Evolutionary conservation across 1,140 invertebrate genomes (phyloP).

Genomic region (Coboldia fuscipes): DNA sequence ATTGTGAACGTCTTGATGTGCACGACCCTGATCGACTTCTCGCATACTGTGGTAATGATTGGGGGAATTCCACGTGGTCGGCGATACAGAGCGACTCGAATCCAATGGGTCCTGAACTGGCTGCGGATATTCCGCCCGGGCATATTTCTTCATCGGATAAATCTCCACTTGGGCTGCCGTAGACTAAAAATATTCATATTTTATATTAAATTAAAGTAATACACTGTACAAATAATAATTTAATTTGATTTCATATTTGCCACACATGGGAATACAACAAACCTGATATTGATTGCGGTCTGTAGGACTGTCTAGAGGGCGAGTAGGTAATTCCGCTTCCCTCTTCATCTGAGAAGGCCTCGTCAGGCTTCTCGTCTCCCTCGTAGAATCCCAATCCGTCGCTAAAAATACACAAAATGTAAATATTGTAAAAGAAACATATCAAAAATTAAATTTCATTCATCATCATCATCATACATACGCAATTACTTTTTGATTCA

Average conservation of each 20-base stretch:
- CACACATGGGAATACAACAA: constrained; percentile 3
- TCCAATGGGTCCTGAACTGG: constrained; percentile 17
- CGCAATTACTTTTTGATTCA: too few species aligned
- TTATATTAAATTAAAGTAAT: background rate
- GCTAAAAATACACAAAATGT: too few species aligned
- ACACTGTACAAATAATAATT: background rate
- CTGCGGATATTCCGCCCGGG: constrained; percentile 28
- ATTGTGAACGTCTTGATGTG: constrained; percentile 24
- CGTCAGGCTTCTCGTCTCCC: constrained; percentile 21
- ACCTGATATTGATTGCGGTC: constrained; percentile 23
- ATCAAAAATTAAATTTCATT: too few species aligned
- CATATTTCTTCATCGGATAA: constrained; percentile 40
- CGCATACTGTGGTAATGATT: constrained; percentile 17
- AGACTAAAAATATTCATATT: constrained; percentile 8
- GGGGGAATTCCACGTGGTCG: constrained; percentile 31
- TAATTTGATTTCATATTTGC: background rate
- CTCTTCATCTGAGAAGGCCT: constrained; percentile 24
- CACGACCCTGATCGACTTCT: constrained; percentile 24
- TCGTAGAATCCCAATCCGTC: constrained; percentile 23
- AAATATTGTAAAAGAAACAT: too few species aligned
- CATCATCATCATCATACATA: too few species aligned
- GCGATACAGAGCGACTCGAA: constrained; percentile 25
- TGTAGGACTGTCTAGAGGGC: constrained; percentile 22
- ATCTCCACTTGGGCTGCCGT: constrained; percentile 31
- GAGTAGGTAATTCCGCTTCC: constrained; percentile 23